Evolutionary conservation across 2,888 invertebrate species (phyloP).

Genomic region (Cataglyphis altisquamis): DNA sequence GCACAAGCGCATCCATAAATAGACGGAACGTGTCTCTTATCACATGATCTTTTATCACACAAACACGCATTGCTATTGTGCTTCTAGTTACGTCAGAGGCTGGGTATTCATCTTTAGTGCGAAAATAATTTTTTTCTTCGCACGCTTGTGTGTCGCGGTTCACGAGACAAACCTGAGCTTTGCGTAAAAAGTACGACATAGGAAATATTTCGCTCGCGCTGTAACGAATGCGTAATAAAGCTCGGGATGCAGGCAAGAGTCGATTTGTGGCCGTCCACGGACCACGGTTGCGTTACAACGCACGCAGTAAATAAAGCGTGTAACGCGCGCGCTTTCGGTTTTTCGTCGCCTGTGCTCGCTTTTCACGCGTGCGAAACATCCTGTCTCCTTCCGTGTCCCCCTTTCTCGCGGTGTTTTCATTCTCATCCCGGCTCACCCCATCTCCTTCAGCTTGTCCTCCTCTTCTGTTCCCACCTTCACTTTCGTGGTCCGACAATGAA

Average conservation of each 20-base stretch:
- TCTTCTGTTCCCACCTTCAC: constrained; percentile 31
- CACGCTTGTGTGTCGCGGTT: not conserved
- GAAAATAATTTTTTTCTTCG: constrained; percentile 12
- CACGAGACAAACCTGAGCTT: not conserved
- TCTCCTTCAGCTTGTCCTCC: not conserved
- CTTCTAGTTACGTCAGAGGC: not conserved
- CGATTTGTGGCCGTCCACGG: constrained; percentile 64
- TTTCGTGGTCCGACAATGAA: constrained; percentile 69
- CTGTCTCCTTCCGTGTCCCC: not conserved
- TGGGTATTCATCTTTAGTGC: not conserved
- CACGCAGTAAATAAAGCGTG: constrained; percentile 69
- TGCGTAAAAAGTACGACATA: constrained; percentile 19
- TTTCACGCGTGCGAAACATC: constrained; percentile 51
- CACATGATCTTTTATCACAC: constrained; percentile 36
- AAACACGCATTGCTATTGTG: constrained; percentile 14
- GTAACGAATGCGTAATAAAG: constrained; percentile 61
- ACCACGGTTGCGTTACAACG: constrained; percentile 69
- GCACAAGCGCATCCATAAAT: not conserved
- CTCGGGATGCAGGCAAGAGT: constrained; percentile 43
- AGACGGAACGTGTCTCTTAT: not conserved
- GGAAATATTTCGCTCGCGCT: constrained; percentile 37
- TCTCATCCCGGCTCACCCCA: not conserved
- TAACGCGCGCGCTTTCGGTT: constrained; percentile 57
- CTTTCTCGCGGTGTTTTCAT: constrained; percentile 11
- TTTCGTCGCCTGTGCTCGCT: constrained; percentile 55